Percentiles rank a stretch among this genome's conserved stretches.
Conservation (phyloP, 1,140 invertebrate genomes). For the Penaeus vannamei region DNA sequence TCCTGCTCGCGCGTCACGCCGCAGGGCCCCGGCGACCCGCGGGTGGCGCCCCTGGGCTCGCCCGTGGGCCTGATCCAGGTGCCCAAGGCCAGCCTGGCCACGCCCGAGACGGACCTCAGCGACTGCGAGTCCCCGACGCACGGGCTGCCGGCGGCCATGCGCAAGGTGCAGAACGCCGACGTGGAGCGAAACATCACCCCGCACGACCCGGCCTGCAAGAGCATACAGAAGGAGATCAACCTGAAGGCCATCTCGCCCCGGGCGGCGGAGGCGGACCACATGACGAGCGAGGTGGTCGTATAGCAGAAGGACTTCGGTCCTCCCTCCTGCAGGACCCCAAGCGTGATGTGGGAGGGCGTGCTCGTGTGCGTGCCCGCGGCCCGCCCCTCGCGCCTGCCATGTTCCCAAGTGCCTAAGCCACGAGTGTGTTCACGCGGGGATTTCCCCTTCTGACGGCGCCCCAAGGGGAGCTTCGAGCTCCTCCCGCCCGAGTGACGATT, state of each 20-base stretch:
- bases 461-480: too few relatives aligned
- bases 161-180: conserved; percentile 83
- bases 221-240: conserved; percentile 64
- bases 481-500: too few relatives aligned
- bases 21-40: conserved; percentile 69
- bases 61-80: conserved; percentile 76
- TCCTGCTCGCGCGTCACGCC: conserved; percentile 73
- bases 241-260: conserved; percentile 49
- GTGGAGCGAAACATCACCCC: conserved; percentile 85
- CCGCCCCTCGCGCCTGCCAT: too few relatives aligned
- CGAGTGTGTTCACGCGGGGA: too few relatives aligned
- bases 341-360: too few relatives aligned
- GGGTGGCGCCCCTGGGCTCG: conserved; percentile 71
- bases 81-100: conserved; percentile 72
- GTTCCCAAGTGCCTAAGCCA: too few relatives aligned
- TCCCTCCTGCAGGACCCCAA: not conserved
- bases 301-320: conserved; percentile 43
- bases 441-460: too few relatives aligned
- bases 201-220: conserved; percentile 76
- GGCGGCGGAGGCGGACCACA: conserved; percentile 22
- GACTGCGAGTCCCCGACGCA: conserved; percentile 69
- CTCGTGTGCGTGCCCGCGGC: too few relatives aligned
- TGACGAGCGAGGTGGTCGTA: conserved; percentile 64
- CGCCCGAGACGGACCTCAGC: conserved; percentile 69
- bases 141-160: conserved; percentile 76